Conservation (phyloP, 2,113 vertebrate species). For the Reinhardtius hippoglossoides region DNA sequence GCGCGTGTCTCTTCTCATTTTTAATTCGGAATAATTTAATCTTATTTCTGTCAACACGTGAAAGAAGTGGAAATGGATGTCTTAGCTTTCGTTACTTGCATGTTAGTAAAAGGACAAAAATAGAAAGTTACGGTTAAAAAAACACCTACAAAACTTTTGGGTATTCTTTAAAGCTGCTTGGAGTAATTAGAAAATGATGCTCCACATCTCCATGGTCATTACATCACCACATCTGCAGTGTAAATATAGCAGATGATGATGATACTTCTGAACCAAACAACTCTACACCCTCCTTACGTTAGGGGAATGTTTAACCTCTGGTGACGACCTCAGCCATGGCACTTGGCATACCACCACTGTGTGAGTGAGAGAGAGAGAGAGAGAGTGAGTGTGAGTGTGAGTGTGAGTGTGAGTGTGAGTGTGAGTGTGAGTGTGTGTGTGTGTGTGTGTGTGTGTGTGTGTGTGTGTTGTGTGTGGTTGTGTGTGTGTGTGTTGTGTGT, state of each 20-base stretch:
- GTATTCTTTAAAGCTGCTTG: background rate
- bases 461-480: too few species aligned
- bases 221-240: slow-evolving; percentile 10
- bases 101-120: slow-evolving; percentile 24
- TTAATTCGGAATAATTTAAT: background rate
- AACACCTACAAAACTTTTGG: background rate
- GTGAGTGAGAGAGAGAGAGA: too few species aligned
- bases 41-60: background rate
- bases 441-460: background rate
- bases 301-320: slow-evolving; percentile 19
- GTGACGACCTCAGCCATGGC: slow-evolving; percentile 27
- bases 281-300: slow-evolving; percentile 28
- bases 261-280: slow-evolving; percentile 10
- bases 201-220: background rate
- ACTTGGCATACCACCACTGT: slow-evolving; percentile 10
- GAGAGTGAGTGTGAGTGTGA: slow-evolving; percentile 4
- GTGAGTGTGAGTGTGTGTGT: slow-evolving; percentile 3
- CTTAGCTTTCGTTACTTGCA: slow-evolving; percentile 4
- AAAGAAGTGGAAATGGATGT: background rate
- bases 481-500: too few species aligned
- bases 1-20: background rate
- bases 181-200: slow-evolving; percentile 18
- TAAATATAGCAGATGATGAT: slow-evolving; percentile 39
- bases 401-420: too few species aligned
- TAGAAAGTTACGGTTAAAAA: background rate